Evolutionary conservation across 2,113 vertebrate species (phyloP), one percentile per base, ranked within the genome.

Genomic region (Calcarius ornatus): DNA sequence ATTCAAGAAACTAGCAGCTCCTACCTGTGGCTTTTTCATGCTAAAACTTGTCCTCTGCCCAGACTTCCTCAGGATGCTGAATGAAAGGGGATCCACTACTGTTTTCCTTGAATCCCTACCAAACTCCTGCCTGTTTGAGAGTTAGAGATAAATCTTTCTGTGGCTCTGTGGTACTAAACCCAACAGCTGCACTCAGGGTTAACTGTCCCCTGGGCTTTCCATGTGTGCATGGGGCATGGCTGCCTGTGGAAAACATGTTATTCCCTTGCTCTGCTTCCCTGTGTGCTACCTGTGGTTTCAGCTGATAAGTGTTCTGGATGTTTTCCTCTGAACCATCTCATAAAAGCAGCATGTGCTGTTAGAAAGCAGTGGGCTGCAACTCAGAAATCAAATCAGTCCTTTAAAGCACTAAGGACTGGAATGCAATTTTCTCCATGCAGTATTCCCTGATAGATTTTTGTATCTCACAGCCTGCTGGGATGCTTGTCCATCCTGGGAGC

Each of bases 71-170:
- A 59, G 60, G 80, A 88, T 92, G 80, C 31, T 72, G 27, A 77
- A 86, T 65, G 76, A 70, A 88, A 68, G 31, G 42, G 72, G 14
- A 73, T 53, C 15, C 54, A 17, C 63, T 59, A 6, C 64, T 90
- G 51, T 96, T 95, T 92, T 88, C 80, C 72, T 90, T 93, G 91
- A 95, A 93, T 89, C 72, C 57, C 30, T 81, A 86, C 85, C 80
- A 88, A 92, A 75, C n/a, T 91, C 64, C 72, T 86, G 83, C 76
- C 92, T 66, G 35, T 60, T 70, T 57, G 88, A 83, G 91, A 70
- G 47, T 16, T 16, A 33, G 60, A 75, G 86, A 88, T 95, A 83
- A 95, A 90, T 94, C 82, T 86, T 83, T 61, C 79, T 2, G 14
- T 86, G 51, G 73, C 38, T 70, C 86, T 69, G 64, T 37, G 66